Base-by-base conservation (phyloP, 2,113 vertebrate genomes). In the Chloropsis hardwickii region DNA sequence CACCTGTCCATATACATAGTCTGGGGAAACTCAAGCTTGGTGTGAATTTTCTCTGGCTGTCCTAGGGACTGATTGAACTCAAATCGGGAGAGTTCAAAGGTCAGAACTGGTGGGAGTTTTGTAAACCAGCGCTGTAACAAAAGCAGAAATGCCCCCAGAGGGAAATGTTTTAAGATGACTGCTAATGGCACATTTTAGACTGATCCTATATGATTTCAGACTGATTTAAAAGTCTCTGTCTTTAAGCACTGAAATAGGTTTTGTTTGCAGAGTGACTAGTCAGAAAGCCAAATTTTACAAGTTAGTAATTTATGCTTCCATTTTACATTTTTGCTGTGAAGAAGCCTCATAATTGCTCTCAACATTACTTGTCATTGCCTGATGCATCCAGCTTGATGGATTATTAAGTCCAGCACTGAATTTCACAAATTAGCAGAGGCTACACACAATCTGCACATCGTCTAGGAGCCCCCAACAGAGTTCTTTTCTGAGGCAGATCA, bases 31-130 rank as follows among this genome's bases (percentile, higher is more conserved):
- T 99, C 99, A 82, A 99, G 97, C 93, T 98, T 99, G 97, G 99
- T 99, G 98, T 99, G 99, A 88, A 99, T 99, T 97, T 99, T 99
- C 98, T 99, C 99, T 9, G 99, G 99, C 58, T 99, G 99, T n/a
- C 99, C 99, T 7, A 99, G 98, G 29, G 99, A 99, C 48, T 99
- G 99, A 97, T 99, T 99, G 97, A 99, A 99, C 94, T 99, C 99
- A 96, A 99, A 99, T 81, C 99, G 98, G 24, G 99, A 99, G 82
- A 99, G 98, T 91, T 99, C 99, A 95, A 99, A 99, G 42, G 99
- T 99, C 98, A 99, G 90, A 22, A 99, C 99, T 0, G 99, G 99
- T 16, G 99, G 99, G 31, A 99, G 98, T 83, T 98, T 99, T 89
- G 99, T 99, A 94, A 99, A 99, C 99, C 99, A 99, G 94, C 98